phyloP scores from a whole-genome alignment of 2,113 vertebrate genomes.

The Origma solitaria region DNA sequence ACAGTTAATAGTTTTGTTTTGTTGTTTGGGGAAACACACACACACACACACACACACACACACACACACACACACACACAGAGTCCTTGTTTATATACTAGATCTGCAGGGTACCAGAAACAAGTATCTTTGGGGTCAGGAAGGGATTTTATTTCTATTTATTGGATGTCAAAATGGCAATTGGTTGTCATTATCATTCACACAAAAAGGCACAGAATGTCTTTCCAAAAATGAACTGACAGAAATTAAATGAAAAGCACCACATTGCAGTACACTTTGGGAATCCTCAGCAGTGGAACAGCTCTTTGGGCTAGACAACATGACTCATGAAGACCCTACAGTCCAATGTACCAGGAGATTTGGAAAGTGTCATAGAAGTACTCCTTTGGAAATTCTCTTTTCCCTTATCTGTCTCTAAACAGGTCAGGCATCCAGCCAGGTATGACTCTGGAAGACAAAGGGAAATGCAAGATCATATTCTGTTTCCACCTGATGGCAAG shows the following conservation, averaged over 20 bases:
- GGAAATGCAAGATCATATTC: not conserved
- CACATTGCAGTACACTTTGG: not conserved
- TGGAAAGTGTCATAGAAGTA: not conserved
- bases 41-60: not conserved
- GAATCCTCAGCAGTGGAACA: not conserved
- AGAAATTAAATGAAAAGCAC: not conserved
- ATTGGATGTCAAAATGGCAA: not conserved
- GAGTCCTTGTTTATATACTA: not conserved
- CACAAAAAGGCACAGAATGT: not conserved
- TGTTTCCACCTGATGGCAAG: not conserved
- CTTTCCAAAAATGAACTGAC: not conserved
- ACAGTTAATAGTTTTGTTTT: not conserved
- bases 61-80: not conserved
- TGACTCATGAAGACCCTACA: not conserved
- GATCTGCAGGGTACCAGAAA: not conserved
- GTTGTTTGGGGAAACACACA: not conserved
- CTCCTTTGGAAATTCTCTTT: not conserved
- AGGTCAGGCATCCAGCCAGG: not conserved
- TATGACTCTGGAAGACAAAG: not conserved
- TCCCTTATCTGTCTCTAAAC: not conserved
- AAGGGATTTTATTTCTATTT: not conserved
- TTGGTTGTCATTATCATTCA: not conserved
- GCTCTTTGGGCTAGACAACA: not conserved
- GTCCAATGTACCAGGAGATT: not conserved
- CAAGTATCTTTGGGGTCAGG: not conserved